Conservation (phyloP, 1,140 invertebrate species). For the Whitmania pigra region DNA sequence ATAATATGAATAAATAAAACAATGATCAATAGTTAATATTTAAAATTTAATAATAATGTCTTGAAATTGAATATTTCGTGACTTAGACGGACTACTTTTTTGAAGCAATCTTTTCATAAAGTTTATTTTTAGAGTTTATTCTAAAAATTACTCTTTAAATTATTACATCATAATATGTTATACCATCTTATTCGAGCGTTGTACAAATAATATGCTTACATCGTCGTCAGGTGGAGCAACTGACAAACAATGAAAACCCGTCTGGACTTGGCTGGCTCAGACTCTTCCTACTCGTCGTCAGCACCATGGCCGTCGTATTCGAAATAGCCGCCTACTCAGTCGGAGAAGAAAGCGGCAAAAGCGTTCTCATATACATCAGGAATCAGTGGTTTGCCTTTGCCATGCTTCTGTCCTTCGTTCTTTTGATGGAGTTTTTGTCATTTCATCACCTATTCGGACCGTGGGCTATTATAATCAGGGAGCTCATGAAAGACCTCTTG, state of each 20-base stretch:
- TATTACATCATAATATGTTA: too few species aligned
- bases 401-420: constrained; percentile 85
- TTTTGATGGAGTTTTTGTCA: constrained; percentile 76
- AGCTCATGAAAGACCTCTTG: constrained; percentile 60
- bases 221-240: constrained; percentile 59
- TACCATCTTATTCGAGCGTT: too few species aligned
- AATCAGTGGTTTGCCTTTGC: constrained; percentile 92
- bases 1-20: too few species aligned
- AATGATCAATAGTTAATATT: too few species aligned
- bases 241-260: constrained; percentile 66
- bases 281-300: constrained; percentile 76
- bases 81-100: too few species aligned
- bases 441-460: constrained; percentile 98
- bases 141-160: too few species aligned
- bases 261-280: constrained; percentile 41
- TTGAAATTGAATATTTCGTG: too few species aligned
- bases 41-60: too few species aligned
- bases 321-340: constrained; percentile 69
- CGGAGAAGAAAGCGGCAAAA: constrained; percentile 53
- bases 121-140: too few species aligned
- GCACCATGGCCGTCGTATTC: constrained; percentile 75
- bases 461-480: constrained; percentile 64
- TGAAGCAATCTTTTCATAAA: too few species aligned
- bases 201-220: too few species aligned
- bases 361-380: constrained; percentile 64